Percentiles rank a stretch among this genome's conserved stretches.
Evolutionary conservation across 1,140 invertebrate species (phyloP).

Genomic region (Micrasema minimum): DNA sequence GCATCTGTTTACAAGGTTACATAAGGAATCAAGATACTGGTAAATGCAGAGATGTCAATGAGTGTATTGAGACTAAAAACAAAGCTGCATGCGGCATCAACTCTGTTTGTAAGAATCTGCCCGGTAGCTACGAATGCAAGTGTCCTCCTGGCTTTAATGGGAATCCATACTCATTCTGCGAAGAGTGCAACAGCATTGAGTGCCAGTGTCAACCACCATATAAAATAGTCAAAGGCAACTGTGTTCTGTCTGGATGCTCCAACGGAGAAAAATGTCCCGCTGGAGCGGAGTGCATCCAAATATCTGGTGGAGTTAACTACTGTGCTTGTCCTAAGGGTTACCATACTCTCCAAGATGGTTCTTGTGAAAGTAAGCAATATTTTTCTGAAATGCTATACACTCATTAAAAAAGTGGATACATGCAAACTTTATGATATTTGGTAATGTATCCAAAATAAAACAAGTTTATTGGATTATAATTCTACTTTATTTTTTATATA

Average conservation of each 20-base stretch:
- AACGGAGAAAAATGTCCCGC: conserved; percentile 80
- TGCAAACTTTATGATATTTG: too few relatives aligned
- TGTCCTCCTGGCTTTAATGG: conserved; percentile 88
- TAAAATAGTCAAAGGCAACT: conserved; percentile 82
- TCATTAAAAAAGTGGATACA: conserved; percentile 9
- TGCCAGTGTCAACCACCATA: conserved; percentile 90
- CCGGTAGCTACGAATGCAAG: conserved; percentile 93
- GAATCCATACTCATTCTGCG: conserved; percentile 87
- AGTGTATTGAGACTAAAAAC: conserved; percentile 79
- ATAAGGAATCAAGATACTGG: conserved; percentile 76
- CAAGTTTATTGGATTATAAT: too few relatives aligned
- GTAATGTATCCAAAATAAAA: too few relatives aligned
- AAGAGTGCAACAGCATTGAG: conserved; percentile 84
- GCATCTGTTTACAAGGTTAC: conserved; percentile 88
- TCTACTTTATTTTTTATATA: too few relatives aligned
- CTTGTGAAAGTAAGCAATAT: conserved; percentile 71
- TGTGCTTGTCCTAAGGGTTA: conserved; percentile 88
- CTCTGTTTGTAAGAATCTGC: conserved; percentile 91
- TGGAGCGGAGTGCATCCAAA: conserved; percentile 88
- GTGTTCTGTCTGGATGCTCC: conserved; percentile 85
- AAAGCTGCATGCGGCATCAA: conserved; percentile 85
- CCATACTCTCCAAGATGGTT: conserved; percentile 76
- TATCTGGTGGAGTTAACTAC: conserved; percentile 89
- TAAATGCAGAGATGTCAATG: conserved; percentile 87
- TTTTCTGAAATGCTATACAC: conserved; percentile 6